Evolutionary conservation across 1,140 invertebrate species (phyloP).

Genomic region (Drosophila yakuba): DNA sequence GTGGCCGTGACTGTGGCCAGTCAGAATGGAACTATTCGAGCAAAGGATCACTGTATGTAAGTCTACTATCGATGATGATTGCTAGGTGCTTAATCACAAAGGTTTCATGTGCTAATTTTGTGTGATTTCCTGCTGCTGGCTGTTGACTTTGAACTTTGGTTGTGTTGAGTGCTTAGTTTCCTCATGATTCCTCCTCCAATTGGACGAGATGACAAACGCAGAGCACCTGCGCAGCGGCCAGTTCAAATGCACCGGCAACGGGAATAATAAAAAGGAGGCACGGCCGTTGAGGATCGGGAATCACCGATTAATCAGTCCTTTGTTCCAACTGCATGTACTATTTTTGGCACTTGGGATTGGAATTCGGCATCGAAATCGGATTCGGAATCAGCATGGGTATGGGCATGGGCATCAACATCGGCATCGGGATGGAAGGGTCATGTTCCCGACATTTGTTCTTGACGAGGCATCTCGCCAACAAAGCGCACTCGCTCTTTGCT

Average conservation of each 20-base stretch:
- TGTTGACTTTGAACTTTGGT: too few relatives aligned
- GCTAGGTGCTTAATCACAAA: too few relatives aligned
- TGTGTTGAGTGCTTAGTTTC: too few relatives aligned
- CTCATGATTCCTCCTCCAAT: not conserved
- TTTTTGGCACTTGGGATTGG: constrained; percentile 21
- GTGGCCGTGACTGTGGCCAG: not conserved
- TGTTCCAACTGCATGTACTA: constrained; percentile 24
- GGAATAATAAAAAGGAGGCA: constrained; percentile 29
- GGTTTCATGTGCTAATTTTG: too few relatives aligned
- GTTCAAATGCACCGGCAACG: constrained; percentile 3
- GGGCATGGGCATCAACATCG: not conserved
- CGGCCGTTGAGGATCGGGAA: constrained; percentile 9
- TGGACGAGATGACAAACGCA: not conserved
- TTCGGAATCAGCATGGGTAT: not conserved
- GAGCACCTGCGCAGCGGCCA: constrained; percentile 7
- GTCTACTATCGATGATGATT: too few relatives aligned
- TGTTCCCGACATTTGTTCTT: not conserved
- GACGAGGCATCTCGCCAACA: constrained; percentile 15
- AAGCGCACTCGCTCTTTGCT: constrained; percentile 19
- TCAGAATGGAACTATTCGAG: not conserved
- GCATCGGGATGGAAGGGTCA: not conserved
- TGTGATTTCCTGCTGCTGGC: not conserved
- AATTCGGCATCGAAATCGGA: too few relatives aligned
- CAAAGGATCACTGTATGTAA: too few relatives aligned
- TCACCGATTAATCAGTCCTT: constrained; percentile 42